Evolutionary conservation across 2,888 invertebrate genomes (phyloP).

Genomic region (Leptura quadrifasciata): DNA sequence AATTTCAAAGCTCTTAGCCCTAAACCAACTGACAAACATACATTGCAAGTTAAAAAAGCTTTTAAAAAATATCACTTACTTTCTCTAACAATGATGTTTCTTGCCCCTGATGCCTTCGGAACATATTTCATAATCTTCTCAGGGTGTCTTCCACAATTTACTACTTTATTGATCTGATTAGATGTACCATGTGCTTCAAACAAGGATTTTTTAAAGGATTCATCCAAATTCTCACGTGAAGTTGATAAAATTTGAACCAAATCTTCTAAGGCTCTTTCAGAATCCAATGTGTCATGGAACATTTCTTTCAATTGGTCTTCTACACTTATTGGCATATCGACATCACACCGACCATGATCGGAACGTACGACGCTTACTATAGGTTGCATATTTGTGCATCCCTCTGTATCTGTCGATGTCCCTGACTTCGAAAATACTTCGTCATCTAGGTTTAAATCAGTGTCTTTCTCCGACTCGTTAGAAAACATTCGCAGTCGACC

Average conservation of each 20-base stretch:
- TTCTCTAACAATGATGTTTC: neutral
- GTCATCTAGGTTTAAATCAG: no score
- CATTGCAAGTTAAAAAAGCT: no score
- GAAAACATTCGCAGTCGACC: no score
- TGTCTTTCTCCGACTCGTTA: no score
- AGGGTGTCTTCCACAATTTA: neutral
- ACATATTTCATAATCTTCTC: neutral
- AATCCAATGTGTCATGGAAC: neutral
- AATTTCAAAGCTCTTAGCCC: no score
- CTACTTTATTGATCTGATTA: neutral
- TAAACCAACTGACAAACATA: no score
- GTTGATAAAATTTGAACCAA: neutral
- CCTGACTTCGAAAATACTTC: no score
- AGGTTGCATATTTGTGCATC: neutral
- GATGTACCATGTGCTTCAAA: neutral
- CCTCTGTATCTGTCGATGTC: no score
- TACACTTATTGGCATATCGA: neutral
- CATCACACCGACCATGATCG: neutral
- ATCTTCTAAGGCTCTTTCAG: neutral
- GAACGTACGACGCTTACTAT: neutral
- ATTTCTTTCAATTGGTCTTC: neutral
- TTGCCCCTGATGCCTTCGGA: neutral
- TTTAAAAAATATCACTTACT: constrained; percentile 3
- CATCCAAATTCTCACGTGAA: neutral
- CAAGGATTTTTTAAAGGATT: neutral